phyloP scores from a whole-genome alignment of 2,797 vertebrate genomes.

The Vultur gryphus region DNA sequence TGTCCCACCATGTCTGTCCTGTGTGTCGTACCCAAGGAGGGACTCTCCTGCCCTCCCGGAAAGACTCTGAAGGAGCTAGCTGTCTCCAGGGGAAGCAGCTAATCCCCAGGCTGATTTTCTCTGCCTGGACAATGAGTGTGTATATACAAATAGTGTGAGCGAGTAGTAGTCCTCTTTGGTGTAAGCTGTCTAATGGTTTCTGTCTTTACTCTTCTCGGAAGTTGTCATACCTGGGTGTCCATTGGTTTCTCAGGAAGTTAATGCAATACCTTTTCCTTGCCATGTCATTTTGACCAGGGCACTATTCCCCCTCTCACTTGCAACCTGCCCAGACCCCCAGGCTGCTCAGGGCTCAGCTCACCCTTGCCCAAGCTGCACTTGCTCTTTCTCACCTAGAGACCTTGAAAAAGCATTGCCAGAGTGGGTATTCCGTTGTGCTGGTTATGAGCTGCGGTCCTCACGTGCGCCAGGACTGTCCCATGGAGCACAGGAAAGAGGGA shows the following conservation, averaged over 20 bases:
- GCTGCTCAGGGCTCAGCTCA: not conserved
- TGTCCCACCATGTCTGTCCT: not conserved
- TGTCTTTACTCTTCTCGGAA: not conserved
- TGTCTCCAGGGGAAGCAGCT: not conserved
- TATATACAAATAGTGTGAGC: not conserved
- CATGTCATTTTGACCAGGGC: not conserved
- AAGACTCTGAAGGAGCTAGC: not conserved
- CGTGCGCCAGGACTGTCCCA: fast-evolving
- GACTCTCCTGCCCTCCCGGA: not conserved
- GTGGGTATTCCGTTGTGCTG: fast-evolving
- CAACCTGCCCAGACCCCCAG: not conserved
- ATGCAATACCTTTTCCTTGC: not conserved
- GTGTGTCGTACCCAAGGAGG: not conserved
- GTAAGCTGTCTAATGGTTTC: not conserved
- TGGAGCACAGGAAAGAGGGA: not conserved
- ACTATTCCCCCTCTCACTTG: not conserved
- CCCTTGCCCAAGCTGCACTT: not conserved
- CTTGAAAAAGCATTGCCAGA: not conserved
- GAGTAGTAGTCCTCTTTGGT: not conserved
- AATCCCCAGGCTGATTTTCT: not conserved
- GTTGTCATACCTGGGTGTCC: not conserved
- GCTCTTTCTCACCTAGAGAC: not conserved
- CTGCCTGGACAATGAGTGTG: not conserved
- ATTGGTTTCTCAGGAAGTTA: not conserved
- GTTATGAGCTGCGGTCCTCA: not conserved